A percentile compares a stretch with the other conserved stretches of the same genome.
phyloP scores from a whole-genome alignment of 2,797 vertebrate genomes.

The Sebastes hubbsi region DNA sequence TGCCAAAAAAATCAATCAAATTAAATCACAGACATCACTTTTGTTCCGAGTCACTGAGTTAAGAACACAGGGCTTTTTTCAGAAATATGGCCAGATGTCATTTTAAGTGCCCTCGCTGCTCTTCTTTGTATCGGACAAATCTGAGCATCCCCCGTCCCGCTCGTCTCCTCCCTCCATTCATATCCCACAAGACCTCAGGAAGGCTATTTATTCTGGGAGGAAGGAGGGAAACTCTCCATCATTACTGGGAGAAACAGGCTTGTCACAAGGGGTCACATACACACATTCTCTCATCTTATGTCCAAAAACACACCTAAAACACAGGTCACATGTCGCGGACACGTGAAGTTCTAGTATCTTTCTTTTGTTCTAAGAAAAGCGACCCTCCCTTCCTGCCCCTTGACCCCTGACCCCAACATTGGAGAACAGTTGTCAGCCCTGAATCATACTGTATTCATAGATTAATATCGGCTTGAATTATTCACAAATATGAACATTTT shows the following conservation, averaged over 20 bases:
- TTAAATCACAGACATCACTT: not conserved
- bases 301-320: conserved; percentile 15
- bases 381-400: conserved; percentile 19
- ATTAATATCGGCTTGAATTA: not conserved
- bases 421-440: not conserved
- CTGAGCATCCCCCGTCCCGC: not conserved
- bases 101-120: not conserved
- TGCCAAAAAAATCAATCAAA: not conserved
- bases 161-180: conserved; percentile 16
- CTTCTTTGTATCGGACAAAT: not conserved
- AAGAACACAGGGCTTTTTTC: not conserved
- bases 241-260: conserved; percentile 28
- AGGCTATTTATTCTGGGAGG: conserved; percentile 35
- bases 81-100: not conserved
- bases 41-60: not conserved
- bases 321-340: conserved; percentile 21
- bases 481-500: not conserved
- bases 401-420: conserved; percentile 19
- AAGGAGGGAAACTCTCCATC: conserved; percentile 64
- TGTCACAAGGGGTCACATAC: conserved; percentile 39
- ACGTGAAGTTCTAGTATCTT: conserved; percentile 14
- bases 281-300: conserved; percentile 8
- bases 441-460: not conserved
- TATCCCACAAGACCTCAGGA: conserved; percentile 32
- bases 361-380: conserved; percentile 32